phyloP scores from a whole-genome alignment of 2,797 vertebrate species.

The Parambassis ranga region DNA sequence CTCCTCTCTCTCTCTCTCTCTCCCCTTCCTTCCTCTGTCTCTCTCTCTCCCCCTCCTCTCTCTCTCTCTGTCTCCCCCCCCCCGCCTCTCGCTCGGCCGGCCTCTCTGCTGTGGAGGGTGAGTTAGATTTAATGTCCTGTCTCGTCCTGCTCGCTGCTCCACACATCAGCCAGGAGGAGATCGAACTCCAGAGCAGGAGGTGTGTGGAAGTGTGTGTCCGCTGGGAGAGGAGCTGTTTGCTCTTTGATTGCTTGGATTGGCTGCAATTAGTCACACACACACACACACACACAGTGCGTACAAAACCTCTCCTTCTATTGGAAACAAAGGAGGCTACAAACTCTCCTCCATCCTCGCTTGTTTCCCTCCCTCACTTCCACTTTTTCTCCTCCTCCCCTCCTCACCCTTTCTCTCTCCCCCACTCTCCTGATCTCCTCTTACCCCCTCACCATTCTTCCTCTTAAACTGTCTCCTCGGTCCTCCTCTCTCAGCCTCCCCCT shows the following conservation, averaged over 20 bases:
- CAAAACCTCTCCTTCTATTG: conserved; percentile 1
- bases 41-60: too few relatives aligned
- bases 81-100: too few relatives aligned
- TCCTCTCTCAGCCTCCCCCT: background rate
- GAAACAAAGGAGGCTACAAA: conserved; percentile 2
- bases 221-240: background rate
- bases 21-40: too few relatives aligned
- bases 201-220: background rate
- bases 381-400: background rate
- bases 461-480: too few relatives aligned
- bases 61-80: too few relatives aligned
- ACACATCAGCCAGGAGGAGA: conserved; percentile 44
- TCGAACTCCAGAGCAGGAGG: background rate
- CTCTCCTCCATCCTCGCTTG: background rate
- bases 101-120: conserved; percentile 18
- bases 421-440: background rate
- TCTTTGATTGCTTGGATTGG: background rate
- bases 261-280: conserved; percentile 19
- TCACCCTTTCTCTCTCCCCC: accelerated
- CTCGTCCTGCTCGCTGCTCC: conserved; percentile 13
- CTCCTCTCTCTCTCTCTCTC: too few relatives aligned
- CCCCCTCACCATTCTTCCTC: too few relatives aligned
- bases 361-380: too few relatives aligned
- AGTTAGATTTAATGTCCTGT: conserved; percentile 54
- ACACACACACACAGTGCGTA: background rate